Percentiles rank a stretch among this genome's conserved stretches.
Conservation (phyloP, 2,888 invertebrate species). For the Drosophila anomelani region DNA sequence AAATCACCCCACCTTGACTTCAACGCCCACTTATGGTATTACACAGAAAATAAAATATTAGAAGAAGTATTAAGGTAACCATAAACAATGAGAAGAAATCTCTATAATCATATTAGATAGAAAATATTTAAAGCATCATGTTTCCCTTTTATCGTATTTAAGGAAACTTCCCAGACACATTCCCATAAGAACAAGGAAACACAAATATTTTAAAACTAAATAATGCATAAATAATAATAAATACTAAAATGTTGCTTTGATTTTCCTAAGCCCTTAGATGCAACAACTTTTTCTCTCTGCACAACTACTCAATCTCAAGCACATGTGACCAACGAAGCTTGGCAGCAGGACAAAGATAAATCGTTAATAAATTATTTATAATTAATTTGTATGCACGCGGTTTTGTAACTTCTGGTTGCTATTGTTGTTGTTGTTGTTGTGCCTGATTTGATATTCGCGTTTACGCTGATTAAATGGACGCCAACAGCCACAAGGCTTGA, state of each 20-base stretch:
- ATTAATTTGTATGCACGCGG: constrained; percentile 76
- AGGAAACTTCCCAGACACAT: not conserved
- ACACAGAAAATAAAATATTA: not conserved
- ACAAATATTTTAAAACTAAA: not conserved
- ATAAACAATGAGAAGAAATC: not conserved
- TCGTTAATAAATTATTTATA: constrained; percentile 82
- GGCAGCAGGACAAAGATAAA: constrained; percentile 70
- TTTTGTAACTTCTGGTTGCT: constrained; percentile 55
- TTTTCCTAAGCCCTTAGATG: not conserved
- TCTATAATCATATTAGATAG: not conserved
- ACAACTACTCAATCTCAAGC: constrained; percentile 59
- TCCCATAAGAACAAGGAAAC: not conserved
- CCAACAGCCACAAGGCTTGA: constrained; percentile 37
- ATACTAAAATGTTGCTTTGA: not conserved
- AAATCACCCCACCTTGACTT: constrained; percentile 10
- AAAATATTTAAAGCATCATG: not conserved
- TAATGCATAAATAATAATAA: not conserved
- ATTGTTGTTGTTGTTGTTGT: constrained; percentile 19
- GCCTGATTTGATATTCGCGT: constrained; percentile 79
- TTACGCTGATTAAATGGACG: constrained; percentile 79
- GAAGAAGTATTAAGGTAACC: too few relatives aligned
- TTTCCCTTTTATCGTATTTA: not conserved
- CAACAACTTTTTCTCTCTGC: constrained; percentile 10
- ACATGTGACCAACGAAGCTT: constrained; percentile 55
- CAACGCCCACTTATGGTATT: constrained; percentile 15